Conservation (phyloP, 2,113 vertebrate genomes). For the Recurvirostra avosetta region DNA sequence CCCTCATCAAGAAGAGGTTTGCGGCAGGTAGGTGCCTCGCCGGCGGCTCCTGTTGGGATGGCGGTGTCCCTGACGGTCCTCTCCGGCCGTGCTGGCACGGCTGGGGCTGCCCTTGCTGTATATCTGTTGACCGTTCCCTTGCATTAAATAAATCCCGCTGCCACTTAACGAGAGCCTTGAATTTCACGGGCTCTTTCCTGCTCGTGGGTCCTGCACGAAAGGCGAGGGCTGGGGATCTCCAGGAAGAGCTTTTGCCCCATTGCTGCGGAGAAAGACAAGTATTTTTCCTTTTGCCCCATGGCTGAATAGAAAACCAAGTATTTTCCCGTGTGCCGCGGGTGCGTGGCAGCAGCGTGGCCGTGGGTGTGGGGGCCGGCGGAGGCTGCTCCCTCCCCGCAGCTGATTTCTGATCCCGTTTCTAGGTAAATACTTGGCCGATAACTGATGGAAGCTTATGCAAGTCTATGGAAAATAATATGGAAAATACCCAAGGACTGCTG, state of each 20-base stretch:
- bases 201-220: fast-evolving
- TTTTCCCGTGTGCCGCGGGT: fast-evolving
- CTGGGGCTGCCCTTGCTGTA: neutral
- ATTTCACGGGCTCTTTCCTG: fast-evolving
- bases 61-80: fast-evolving
- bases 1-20: constrained; percentile 97
- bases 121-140: fast-evolving
- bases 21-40: constrained; percentile 84
- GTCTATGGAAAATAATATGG: constrained; percentile 42
- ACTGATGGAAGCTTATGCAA: constrained; percentile 78
- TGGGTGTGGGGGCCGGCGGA: neutral
- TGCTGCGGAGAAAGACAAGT: neutral
- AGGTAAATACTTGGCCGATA: constrained; percentile 99
- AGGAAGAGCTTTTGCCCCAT: neutral
- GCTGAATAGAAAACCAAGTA: neutral
- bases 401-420: constrained; percentile 59
- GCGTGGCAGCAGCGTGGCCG: fast-evolving
- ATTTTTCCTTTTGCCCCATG: neutral
- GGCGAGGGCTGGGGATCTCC: neutral
- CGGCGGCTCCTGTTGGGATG: fast-evolving
- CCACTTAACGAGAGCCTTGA: fast-evolving
- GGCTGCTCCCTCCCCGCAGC: neutral
- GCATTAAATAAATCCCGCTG: neutral
- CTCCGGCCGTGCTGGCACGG: fast-evolving
- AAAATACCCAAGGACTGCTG: constrained; percentile 60